phyloP scores from a whole-genome alignment of 2,113 vertebrate species.

The Passer domesticus region DNA sequence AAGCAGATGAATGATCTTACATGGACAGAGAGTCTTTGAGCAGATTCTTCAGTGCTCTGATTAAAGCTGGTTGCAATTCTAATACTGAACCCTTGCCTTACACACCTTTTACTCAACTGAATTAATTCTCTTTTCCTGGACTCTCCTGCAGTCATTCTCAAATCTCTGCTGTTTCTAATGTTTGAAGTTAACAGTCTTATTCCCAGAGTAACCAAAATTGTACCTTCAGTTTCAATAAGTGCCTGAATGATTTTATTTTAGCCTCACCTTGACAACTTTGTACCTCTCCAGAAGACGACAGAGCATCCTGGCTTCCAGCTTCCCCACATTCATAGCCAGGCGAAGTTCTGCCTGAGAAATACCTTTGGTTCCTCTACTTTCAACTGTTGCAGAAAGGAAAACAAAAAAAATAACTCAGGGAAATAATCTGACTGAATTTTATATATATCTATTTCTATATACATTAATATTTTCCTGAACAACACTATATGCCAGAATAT shows the following conservation, averaged over 20 bases:
- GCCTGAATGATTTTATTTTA: not conserved
- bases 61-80: not conserved
- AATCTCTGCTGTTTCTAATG: not conserved
- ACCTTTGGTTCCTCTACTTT: conserved; percentile 86
- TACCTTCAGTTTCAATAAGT: not conserved
- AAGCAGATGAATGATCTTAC: not conserved
- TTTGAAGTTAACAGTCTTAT: not conserved
- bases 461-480: not conserved
- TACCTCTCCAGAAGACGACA: conserved; percentile 87
- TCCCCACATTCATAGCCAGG: conserved; percentile 86
- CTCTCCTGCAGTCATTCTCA: not conserved
- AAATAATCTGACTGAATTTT: not conserved
- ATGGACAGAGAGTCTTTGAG: not conserved
- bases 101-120: not conserved
- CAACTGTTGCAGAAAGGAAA: conserved; percentile 74
- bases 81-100: not conserved
- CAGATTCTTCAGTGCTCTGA: not conserved
- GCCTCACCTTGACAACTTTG: conserved; percentile 85
- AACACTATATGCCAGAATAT: not conserved
- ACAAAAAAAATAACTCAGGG: not conserved
- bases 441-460: not conserved
- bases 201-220: not conserved
- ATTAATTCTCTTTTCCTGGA: not conserved
- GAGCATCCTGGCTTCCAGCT: conserved; percentile 91
- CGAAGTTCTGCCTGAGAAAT: conserved; percentile 86